Conservation (phyloP, 2,888 invertebrate species). For the Limnephilus marmoratus region DNA sequence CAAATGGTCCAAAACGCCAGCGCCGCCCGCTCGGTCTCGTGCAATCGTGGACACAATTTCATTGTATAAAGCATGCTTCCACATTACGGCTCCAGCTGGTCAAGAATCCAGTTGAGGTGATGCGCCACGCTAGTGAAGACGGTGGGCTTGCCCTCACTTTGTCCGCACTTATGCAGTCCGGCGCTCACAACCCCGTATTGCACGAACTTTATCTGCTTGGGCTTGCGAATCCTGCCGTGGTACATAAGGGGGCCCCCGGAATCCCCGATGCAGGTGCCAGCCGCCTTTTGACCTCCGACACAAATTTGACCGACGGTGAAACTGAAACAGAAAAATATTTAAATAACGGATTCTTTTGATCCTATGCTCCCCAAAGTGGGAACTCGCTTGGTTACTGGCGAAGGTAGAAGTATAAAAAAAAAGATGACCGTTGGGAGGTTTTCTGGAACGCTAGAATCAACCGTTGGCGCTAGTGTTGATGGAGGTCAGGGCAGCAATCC, state of each 20-base stretch:
- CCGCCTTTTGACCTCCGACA: slow-evolving; percentile 78
- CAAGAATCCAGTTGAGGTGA: slow-evolving; percentile 79
- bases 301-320: slow-evolving; percentile 71
- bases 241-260: slow-evolving; percentile 82
- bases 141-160: slow-evolving; percentile 77
- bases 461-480: too few relatives aligned
- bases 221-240: slow-evolving; percentile 67
- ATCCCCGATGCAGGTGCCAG: slow-evolving; percentile 81
- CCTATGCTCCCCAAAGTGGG: not conserved
- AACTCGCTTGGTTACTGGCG: slow-evolving; percentile 64
- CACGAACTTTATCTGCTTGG: slow-evolving; percentile 70
- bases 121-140: slow-evolving; percentile 80
- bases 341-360: too few relatives aligned
- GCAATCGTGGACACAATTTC: too few relatives aligned
- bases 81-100: slow-evolving; percentile 68
- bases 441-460: too few relatives aligned
- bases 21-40: too few relatives aligned
- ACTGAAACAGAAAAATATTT: slow-evolving; percentile 66
- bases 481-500: too few relatives aligned
- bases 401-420: too few relatives aligned
- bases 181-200: slow-evolving; percentile 81
- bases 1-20: too few relatives aligned
- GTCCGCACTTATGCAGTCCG: slow-evolving; percentile 80
- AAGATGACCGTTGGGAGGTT: too few relatives aligned
- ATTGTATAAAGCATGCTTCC: too few relatives aligned